Percentiles rank a stretch among this genome's conserved stretches.
These are phyloP conservation scores for Cherax quadricarinatus DNA, from an alignment of 1,140 invertebrate species.

Conservation along the genomic window DNA sequence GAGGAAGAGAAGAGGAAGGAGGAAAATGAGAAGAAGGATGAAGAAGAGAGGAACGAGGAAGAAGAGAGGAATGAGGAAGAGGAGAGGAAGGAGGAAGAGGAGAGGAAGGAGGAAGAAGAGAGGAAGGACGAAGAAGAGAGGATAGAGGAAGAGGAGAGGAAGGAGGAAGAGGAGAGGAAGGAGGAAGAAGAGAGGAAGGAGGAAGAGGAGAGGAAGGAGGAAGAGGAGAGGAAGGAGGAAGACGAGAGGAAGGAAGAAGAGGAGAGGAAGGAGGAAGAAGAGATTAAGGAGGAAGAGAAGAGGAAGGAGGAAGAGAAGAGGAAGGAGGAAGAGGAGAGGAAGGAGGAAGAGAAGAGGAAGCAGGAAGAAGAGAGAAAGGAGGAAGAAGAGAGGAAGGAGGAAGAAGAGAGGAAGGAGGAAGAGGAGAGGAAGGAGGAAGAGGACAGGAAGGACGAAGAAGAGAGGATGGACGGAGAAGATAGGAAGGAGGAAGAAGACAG, in stretches of 20 bases:
- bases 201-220: not conserved
- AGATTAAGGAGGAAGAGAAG: not conserved
- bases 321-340: constrained; percentile 14
- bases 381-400: not conserved
- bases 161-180: not conserved
- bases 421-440: not conserved
- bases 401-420: not conserved
- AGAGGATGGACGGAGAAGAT: too few species aligned
- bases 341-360: constrained; percentile 33
- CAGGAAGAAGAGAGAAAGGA: not conserved
- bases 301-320: not conserved
- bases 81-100: constrained; percentile 8
- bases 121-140: not conserved
- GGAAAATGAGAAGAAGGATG: not conserved
- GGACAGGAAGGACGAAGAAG: not conserved
- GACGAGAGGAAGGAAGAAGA: too few species aligned
- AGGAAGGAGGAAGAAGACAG: too few species aligned
- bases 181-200: not conserved
- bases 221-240: too few species aligned
- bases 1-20: not conserved
- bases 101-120: not conserved
- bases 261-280: not conserved
- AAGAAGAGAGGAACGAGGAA: not conserved
- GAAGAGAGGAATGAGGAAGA: constrained; percentile 23
- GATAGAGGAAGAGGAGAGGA: too few species aligned